Evolutionary conservation across 53 echinoderm and acorn worm genomes (phyloP).

Genomic region (Paracentrotus lividus): DNA sequence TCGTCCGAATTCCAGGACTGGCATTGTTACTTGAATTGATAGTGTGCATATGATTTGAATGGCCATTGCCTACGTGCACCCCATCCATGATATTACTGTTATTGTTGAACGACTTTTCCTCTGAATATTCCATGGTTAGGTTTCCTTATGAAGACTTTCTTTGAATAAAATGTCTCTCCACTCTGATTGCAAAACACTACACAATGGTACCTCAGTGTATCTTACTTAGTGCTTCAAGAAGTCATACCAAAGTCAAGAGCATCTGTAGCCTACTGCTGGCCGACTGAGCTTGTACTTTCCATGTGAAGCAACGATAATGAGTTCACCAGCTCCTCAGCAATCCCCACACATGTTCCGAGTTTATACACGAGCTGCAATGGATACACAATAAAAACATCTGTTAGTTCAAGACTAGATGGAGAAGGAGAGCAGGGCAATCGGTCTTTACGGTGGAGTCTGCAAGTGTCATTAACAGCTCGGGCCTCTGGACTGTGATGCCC

Average conservation of each 20-base stretch:
- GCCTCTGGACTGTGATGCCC: conserved; percentile 41
- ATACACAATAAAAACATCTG: conserved; percentile 42
- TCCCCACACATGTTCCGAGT: conserved; percentile 26
- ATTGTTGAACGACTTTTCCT: conserved; percentile 67
- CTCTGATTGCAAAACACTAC: not conserved
- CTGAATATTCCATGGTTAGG: conserved; percentile 51
- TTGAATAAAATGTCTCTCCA: not conserved
- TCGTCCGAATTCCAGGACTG: conserved; percentile 69
- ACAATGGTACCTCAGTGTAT: not conserved
- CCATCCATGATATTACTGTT: conserved; percentile 68
- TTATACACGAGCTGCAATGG: conserved; percentile 26
- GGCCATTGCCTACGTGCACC: conserved; percentile 18
- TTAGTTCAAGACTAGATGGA: conserved; percentile 47
- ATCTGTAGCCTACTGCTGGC: not conserved
- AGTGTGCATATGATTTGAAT: conserved; percentile 47
- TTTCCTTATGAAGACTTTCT: not conserved
- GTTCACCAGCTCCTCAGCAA: not conserved
- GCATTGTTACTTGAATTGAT: conserved; percentile 80
- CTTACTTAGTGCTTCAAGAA: conserved; percentile 24
- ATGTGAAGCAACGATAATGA: not conserved
- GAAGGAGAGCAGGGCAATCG: not conserved
- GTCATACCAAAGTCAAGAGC: conserved; percentile 16
- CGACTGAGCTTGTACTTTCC: not conserved
- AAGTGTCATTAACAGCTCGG: conserved; percentile 14
- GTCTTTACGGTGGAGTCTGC: conserved; percentile 47